Conservation (phyloP, 92 coral and sea anemone species). For the Phenganax marumi region DNA sequence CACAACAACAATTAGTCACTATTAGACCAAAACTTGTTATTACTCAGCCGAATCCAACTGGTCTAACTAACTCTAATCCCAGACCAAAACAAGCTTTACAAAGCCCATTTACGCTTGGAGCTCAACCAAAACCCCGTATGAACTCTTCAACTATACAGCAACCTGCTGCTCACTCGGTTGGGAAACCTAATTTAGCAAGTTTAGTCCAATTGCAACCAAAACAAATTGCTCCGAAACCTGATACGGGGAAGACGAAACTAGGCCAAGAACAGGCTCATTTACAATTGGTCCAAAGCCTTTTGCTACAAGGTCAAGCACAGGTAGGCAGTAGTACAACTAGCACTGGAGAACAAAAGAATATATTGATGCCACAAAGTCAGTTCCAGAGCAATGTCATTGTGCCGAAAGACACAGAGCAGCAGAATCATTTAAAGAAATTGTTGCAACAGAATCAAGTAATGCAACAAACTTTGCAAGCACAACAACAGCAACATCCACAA, state of each 20-base stretch:
- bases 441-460: slow-evolving; percentile 74
- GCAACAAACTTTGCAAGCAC: slow-evolving; percentile 58
- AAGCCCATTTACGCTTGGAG: slow-evolving; percentile 16
- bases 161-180: background rate
- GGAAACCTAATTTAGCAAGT: slow-evolving; percentile 9
- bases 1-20: slow-evolving; percentile 19
- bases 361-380: background rate
- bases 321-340: background rate
- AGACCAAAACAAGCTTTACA: slow-evolving; percentile 16
- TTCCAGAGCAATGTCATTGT: background rate
- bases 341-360: background rate
- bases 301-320: slow-evolving; percentile 12
- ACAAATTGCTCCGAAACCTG: slow-evolving; percentile 35
- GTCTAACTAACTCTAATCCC: background rate
- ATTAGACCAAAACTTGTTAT: slow-evolving; percentile 36
- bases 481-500: slow-evolving; percentile 55
- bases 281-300: slow-evolving; percentile 20
- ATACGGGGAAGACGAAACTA: background rate
- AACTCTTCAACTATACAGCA: background rate
- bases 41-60: slow-evolving; percentile 22
- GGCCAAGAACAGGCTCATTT: slow-evolving; percentile 6
- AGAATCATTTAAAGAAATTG: slow-evolving; percentile 69
- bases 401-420: slow-evolving; percentile 58
- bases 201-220: slow-evolving; percentile 33
- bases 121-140: slow-evolving; percentile 9